These are phyloP conservation scores for Coenobita brevimanus DNA, from an alignment of 1,140 invertebrate genomes.

Conservation along the genomic window DNA sequence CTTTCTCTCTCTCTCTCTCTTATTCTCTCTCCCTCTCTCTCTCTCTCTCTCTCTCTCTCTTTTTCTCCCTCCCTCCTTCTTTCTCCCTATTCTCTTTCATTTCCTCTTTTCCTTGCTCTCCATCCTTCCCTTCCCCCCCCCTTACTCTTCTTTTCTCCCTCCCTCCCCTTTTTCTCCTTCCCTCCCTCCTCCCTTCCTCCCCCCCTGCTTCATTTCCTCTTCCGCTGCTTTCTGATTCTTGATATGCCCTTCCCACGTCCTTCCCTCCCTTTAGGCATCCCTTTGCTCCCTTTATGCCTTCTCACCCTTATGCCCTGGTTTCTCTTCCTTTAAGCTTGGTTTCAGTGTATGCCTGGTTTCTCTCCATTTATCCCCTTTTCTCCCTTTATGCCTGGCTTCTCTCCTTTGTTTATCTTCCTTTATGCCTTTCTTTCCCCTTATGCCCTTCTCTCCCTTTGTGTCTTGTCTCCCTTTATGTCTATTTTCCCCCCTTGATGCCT, in stretches of 20 bases:
- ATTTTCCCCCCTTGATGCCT: not conserved
- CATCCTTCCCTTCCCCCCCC: not conserved
- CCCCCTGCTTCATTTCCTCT: not conserved
- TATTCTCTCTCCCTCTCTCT: not conserved
- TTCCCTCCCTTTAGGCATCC: not conserved
- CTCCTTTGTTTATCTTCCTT: not conserved
- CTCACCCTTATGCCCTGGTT: not conserved
- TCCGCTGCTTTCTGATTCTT: not conserved
- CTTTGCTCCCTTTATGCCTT: too few species aligned
- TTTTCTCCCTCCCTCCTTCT: not conserved
- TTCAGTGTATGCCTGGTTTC: not conserved
- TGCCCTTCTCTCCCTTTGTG: not conserved
- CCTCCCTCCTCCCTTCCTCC: not conserved
- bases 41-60: too few species aligned
- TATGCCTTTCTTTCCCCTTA: not conserved
- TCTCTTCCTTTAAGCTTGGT: not conserved
- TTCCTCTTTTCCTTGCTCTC: not conserved
- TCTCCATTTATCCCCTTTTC: not conserved
- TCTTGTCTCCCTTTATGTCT: not conserved
- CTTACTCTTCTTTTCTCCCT: not conserved
- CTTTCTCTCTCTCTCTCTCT: not conserved
- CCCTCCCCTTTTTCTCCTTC: not conserved
- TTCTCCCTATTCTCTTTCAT: not conserved
- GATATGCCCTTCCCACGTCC: not conserved
- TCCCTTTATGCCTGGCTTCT: not conserved